A percentile compares a stretch with the other conserved stretches of the same genome.
Conservation (phyloP, 2,113 vertebrate species). For the Caranx ignobilis region DNA sequence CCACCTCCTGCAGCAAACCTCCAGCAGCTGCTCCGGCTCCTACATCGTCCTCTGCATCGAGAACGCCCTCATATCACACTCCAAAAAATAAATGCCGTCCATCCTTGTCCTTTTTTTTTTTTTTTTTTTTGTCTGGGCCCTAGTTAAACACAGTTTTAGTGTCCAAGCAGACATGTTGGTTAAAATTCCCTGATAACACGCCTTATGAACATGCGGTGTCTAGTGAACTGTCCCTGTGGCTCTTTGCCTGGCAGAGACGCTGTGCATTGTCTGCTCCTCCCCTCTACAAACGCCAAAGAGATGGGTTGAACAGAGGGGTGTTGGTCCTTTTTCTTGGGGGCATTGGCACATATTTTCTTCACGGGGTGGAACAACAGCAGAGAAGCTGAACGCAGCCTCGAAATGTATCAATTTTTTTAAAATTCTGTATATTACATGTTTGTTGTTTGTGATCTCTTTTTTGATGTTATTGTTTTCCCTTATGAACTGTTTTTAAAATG, state of each 20-base stretch:
- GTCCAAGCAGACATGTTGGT: slow-evolving; percentile 42
- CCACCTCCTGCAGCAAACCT: slow-evolving; percentile 88
- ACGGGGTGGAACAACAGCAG: slow-evolving; percentile 66
- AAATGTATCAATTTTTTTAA: slow-evolving; percentile 72
- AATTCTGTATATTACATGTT: slow-evolving; percentile 82
- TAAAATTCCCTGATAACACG: slow-evolving; percentile 27
- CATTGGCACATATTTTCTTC: slow-evolving; percentile 81
- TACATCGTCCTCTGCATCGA: slow-evolving; percentile 93
- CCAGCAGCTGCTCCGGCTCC: slow-evolving; percentile 87
- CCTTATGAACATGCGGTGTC: slow-evolving; percentile 53
- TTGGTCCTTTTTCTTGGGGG: slow-evolving; percentile 70
- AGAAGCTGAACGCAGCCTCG: slow-evolving; percentile 68
- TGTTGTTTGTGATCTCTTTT: slow-evolving; percentile 64
- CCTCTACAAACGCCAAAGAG: slow-evolving; percentile 82
- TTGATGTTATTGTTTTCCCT: slow-evolving; percentile 70
- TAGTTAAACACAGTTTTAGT: slow-evolving; percentile 50
- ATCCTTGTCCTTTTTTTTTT: neutral
- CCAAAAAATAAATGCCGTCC: slow-evolving; percentile 86
- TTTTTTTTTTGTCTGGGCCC: slow-evolving; percentile 20
- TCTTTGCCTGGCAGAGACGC: slow-evolving; percentile 70
- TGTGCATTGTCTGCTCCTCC: slow-evolving; percentile 60
- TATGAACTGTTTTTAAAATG: slow-evolving; percentile 75
- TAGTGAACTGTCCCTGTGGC: slow-evolving; percentile 70
- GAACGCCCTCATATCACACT: slow-evolving; percentile 90
- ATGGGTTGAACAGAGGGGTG: slow-evolving; percentile 67